These are phyloP conservation scores for Siphamia tubifer DNA, from an alignment of 2,113 vertebrate species.

Conservation along the genomic window DNA sequence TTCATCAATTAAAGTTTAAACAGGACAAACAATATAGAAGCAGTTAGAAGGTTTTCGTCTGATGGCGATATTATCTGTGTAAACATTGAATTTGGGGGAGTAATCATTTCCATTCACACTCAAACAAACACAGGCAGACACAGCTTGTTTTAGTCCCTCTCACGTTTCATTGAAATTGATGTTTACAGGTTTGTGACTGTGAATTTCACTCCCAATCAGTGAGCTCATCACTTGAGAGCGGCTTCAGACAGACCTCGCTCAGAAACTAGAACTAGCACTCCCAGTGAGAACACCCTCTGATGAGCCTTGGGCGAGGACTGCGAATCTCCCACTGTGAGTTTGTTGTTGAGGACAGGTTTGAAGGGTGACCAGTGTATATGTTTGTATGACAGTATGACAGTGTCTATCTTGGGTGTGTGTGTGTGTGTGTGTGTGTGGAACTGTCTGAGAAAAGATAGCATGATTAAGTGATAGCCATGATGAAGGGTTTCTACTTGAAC, in stretches of 20 bases:
- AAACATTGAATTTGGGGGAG: conserved; percentile 49
- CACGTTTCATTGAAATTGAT: conserved; percentile 39
- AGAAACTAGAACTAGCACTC: conserved; percentile 40
- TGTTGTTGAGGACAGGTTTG: conserved; percentile 43
- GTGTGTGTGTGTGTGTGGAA: conserved; percentile 12
- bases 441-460: conserved; percentile 41
- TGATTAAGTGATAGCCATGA: conserved; percentile 76
- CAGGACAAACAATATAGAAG: neutral
- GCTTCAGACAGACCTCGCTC: conserved; percentile 48
- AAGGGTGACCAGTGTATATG: conserved; percentile 6
- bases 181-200: conserved; percentile 66
- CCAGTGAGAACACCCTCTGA: conserved; percentile 63
- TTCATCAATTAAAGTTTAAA: conserved; percentile 42
- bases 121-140: neutral
- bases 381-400: neutral
- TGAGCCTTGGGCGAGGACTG: conserved; percentile 59
- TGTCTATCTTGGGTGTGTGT: neutral
- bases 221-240: conserved; percentile 65
- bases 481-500: conserved; percentile 67
- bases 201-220: conserved; percentile 72
- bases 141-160: conserved; percentile 14
- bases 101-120: conserved; percentile 11
- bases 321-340: conserved; percentile 51
- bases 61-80: conserved; percentile 41
- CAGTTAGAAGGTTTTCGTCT: conserved; percentile 18